Base-by-base conservation (phyloP, 2,797 vertebrate species). In the Tokudaia tokunoshimensis region DNA sequence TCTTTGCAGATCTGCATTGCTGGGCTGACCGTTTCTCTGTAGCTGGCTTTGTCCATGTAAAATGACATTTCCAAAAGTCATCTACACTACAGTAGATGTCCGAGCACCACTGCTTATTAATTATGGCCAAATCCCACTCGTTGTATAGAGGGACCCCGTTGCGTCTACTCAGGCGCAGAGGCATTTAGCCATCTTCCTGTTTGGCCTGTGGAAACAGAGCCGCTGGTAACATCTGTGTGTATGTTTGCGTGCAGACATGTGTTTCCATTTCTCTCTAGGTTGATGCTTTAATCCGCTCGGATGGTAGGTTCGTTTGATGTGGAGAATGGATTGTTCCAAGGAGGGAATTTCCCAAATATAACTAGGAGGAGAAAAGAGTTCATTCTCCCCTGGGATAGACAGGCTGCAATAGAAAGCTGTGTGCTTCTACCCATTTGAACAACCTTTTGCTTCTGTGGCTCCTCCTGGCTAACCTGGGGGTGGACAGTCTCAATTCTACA, bases 151-250 rank as follows among this genome's bases (percentile, higher is more conserved):
- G 22, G 57, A 10, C 31, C 87, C 59, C 34, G 55, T 81, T 55
- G 34, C 31, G 26, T 70, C 44, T 70, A 10, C 34, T 80, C 61
- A 22, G 63, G 22, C 47, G 17, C 59, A 29, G 59, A 37, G 89
- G 88, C 59, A n/a, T 90, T 79, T 65, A 65, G 75, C 59, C 34
- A 65, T 65, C 88, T 89, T 89, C 87, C 76, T 67, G 61, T 67
- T 91, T 57, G 78, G 78, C 52, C 47, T 6, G 26, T 15, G 37
- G 41, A 55, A 44, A 52, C 52, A 17, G 50, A 59, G n/a, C n/a
- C 34, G 37, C 29, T 19, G 90, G 17, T 31, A 59, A 82, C 65
- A 74, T 83, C 79, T 92, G 90, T 74, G 55, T 12, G 22, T 44
- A 6, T 47, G 41, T 52, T 88, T 72, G 41, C 55, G 37, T 81